These are phyloP conservation scores for Odontamblyopus rebecca DNA, from an alignment of 2,797 vertebrate genomes.

Conservation along the genomic window DNA sequence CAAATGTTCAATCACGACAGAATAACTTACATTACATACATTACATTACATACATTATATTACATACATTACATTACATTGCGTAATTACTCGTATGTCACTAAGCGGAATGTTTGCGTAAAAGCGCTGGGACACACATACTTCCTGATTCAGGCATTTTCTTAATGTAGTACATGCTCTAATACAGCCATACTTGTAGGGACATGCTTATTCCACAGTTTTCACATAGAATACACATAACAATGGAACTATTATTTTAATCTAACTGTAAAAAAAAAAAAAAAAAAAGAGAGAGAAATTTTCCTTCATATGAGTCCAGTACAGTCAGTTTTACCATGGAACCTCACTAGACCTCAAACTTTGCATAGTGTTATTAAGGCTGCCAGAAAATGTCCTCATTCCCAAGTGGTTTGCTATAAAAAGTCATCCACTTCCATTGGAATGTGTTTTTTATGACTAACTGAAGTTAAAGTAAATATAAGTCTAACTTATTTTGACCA, in stretches of 20 bases:
- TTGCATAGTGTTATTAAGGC: slow-evolving; percentile 15
- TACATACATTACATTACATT: background rate
- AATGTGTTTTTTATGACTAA: background rate
- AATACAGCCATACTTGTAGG: no score
- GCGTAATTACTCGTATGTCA: background rate
- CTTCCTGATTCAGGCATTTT: background rate
- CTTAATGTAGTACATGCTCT: background rate
- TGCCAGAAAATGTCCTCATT: slow-evolving; percentile 35
- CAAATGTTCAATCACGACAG: background rate
- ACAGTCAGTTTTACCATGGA: slow-evolving; percentile 43
- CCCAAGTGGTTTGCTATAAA: slow-evolving; percentile 15
- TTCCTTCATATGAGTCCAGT: background rate
- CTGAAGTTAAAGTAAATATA: background rate
- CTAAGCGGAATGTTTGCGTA: background rate
- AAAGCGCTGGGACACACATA: background rate
- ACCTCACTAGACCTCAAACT: slow-evolving; percentile 23
- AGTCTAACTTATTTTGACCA: background rate
- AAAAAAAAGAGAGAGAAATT: background rate
- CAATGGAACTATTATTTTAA: background rate
- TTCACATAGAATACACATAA: background rate
- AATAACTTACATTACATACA: no score
- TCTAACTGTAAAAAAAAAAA: background rate
- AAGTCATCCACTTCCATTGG: background rate
- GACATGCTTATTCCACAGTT: background rate
- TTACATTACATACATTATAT: no score